Evolutionary conservation across 2,888 invertebrate species (phyloP).

Genomic region (Sinopyrophorus schimmeli): DNA sequence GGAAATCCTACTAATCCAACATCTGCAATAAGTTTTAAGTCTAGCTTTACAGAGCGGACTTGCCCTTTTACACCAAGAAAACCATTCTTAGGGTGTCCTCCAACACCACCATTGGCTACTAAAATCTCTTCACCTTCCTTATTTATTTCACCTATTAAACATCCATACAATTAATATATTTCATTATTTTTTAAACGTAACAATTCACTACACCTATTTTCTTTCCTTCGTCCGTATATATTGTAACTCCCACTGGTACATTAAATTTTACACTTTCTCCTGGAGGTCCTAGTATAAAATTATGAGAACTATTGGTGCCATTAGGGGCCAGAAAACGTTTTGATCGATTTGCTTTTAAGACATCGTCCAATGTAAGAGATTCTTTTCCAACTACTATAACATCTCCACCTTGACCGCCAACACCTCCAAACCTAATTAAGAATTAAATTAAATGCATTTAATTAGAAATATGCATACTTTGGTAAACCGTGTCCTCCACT

Average conservation of each 20-base stretch:
- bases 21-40: slow-evolving; percentile 93
- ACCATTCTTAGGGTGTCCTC: slow-evolving; percentile 76
- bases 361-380: slow-evolving; percentile 59
- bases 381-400: slow-evolving; percentile 74
- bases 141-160: slow-evolving; percentile 72
- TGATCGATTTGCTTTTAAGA: slow-evolving; percentile 59
- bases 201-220: slow-evolving; percentile 68
- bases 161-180: not conserved
- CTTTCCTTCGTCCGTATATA: slow-evolving; percentile 69
- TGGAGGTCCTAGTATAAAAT: slow-evolving; percentile 73
- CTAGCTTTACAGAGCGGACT: slow-evolving; percentile 69
- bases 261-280: slow-evolving; percentile 72
- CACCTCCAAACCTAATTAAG: slow-evolving; percentile 74
- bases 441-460: slow-evolving; percentile 3
- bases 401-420: slow-evolving; percentile 91
- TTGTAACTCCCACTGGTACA: slow-evolving; percentile 81
- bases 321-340: slow-evolving; percentile 67
- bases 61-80: slow-evolving; percentile 81
- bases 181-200: not conserved
- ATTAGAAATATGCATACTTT: slow-evolving; percentile 56
- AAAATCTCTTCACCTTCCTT: slow-evolving; percentile 67
- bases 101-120: slow-evolving; percentile 80
- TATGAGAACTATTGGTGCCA: slow-evolving; percentile 76
- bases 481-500: slow-evolving; percentile 76
- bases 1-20: slow-evolving; percentile 94